A percentile compares a stretch with the other conserved stretches of the same genome.
These are phyloP conservation scores for Climacteris rufus DNA, from an alignment of 2,113 vertebrate species.

Conservation along the genomic window DNA sequence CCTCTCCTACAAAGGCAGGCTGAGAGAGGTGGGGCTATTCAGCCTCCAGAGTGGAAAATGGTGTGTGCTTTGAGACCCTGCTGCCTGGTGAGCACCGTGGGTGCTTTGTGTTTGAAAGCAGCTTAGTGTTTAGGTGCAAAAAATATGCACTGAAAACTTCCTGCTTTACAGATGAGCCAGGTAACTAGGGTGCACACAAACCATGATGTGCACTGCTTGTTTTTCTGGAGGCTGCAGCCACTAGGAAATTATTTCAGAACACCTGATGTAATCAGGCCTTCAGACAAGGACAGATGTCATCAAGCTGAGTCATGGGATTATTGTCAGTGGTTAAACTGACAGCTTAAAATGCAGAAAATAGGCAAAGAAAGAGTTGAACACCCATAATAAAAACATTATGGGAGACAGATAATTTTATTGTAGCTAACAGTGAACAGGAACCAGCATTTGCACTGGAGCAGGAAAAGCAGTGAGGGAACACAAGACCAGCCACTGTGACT, in stretches of 20 bases:
- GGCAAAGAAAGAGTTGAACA: not conserved
- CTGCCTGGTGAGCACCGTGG: not conserved
- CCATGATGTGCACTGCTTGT: not conserved
- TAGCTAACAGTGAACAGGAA: not conserved
- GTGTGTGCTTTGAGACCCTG: not conserved
- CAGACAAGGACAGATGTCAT: not conserved
- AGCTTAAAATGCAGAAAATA: not conserved
- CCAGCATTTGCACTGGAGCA: not conserved
- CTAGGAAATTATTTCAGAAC: not conserved
- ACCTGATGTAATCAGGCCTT: not conserved
- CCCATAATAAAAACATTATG: not conserved
- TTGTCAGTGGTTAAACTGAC: not conserved
- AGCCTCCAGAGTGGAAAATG: not conserved
- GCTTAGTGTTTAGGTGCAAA: not conserved
- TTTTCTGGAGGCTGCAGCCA: not conserved
- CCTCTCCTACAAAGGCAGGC: not conserved
- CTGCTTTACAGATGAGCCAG: not conserved
- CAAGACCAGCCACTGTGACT: not conserved
- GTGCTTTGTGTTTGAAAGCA: not conserved
- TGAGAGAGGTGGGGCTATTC: not conserved
- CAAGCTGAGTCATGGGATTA: not conserved
- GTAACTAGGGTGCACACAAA: not conserved
- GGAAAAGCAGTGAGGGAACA: conserved; percentile 4
- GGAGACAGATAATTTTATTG: not conserved
- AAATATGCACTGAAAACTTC: not conserved